Conservation (phyloP, 2,113 vertebrate genomes). For the Sprattus sprattus region DNA sequence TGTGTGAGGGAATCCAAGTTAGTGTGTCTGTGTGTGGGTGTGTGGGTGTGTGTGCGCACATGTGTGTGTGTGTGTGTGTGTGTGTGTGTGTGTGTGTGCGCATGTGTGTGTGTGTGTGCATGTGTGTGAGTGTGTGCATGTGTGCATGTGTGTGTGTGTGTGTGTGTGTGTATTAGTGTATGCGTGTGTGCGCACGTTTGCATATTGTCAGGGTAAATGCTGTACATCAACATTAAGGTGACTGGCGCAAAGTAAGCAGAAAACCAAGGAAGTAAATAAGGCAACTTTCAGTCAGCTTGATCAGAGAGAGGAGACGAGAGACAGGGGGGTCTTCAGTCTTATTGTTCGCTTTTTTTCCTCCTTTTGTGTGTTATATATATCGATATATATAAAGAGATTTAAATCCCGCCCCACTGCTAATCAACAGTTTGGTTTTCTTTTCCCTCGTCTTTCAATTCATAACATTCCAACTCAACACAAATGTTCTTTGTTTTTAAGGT, state of each 20-base stretch:
- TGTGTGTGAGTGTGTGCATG: too few relatives aligned
- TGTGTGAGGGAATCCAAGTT: slow-evolving; percentile 14
- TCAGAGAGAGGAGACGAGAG: slow-evolving; percentile 46
- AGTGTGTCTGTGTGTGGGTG: not conserved
- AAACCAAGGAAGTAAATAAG: slow-evolving; percentile 70
- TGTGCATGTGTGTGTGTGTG: not conserved
- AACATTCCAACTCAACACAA: not conserved
- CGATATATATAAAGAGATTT: not conserved
- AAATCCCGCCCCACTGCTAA: not conserved
- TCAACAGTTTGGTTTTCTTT: not conserved
- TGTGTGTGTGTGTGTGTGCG: too few relatives aligned
- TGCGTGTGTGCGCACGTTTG: slow-evolving; percentile 40
- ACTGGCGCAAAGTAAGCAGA: slow-evolving; percentile 61
- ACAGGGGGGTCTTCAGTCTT: not conserved
- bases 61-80: too few relatives aligned
- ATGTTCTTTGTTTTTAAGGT: not conserved
- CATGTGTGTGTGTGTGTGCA: too few relatives aligned
- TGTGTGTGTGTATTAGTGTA: slow-evolving; percentile 12
- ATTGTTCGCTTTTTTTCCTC: not conserved
- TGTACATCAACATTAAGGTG: slow-evolving; percentile 61
- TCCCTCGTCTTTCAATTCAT: not conserved
- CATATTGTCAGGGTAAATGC: slow-evolving; percentile 49
- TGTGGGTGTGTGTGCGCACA: too few relatives aligned
- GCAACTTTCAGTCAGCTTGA: slow-evolving; percentile 69
- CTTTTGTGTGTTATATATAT: not conserved